phyloP scores from a whole-genome alignment of 35 echinoderm and acorn worm genomes.

The Hemicentrotus pulcherrimus region DNA sequence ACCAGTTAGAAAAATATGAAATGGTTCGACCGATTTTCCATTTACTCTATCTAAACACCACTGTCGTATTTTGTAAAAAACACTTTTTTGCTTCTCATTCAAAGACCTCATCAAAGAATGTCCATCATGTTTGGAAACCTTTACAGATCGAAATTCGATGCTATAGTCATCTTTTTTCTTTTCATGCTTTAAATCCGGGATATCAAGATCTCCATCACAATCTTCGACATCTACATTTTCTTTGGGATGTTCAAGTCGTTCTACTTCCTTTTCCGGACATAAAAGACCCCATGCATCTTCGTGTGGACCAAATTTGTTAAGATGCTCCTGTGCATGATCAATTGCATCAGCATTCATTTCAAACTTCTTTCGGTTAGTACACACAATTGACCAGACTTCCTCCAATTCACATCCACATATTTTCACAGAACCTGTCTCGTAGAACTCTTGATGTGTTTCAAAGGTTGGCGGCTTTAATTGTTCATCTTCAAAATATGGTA shows the following conservation, averaged over 20 bases:
- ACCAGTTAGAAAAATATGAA: slow-evolving; percentile 57
- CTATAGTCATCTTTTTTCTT: neutral
- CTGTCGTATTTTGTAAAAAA: slow-evolving; percentile 60
- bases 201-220: no score
- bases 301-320: slow-evolving; percentile 3
- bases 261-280: slow-evolving; percentile 54
- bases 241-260: slow-evolving; percentile 44
- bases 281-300: slow-evolving; percentile 71
- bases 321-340: slow-evolving; percentile 58
- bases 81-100: slow-evolving; percentile 62
- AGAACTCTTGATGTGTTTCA: slow-evolving; percentile 55
- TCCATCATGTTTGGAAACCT: slow-evolving; percentile 43
- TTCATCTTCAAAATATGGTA: slow-evolving; percentile 50
- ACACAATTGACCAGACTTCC: slow-evolving; percentile 41
- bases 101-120: slow-evolving; percentile 53
- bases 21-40: slow-evolving; percentile 43
- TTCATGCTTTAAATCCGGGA: no score
- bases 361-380: slow-evolving; percentile 51
- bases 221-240: no score
- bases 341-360: slow-evolving; percentile 35
- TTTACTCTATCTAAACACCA: slow-evolving; percentile 61
- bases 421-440: slow-evolving; percentile 31
- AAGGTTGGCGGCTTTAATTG: slow-evolving; percentile 55
- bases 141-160: slow-evolving; percentile 41
- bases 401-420: neutral